Percentiles rank a stretch among this genome's conserved stretches.
Evolutionary conservation across 1,140 invertebrate genomes (phyloP).

Genomic region (Drosophila elegans): DNA sequence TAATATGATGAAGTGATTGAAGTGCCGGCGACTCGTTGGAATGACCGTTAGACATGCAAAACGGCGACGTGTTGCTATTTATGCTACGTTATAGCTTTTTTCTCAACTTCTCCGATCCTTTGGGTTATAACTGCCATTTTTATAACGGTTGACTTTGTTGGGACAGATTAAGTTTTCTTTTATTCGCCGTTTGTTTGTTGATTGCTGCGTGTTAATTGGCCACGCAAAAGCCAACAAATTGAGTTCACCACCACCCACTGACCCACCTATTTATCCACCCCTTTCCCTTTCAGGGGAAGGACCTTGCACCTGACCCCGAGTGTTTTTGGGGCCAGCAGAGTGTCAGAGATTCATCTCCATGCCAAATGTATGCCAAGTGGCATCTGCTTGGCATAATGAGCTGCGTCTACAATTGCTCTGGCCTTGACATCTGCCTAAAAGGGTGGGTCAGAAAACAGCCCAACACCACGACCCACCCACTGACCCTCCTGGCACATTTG

Average conservation of each 20-base stretch:
- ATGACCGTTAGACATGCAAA: slow-evolving; percentile 74
- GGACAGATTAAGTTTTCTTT: slow-evolving; percentile 10
- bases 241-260: slow-evolving; percentile 45
- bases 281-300: slow-evolving; percentile 4
- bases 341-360: slow-evolving; percentile 40
- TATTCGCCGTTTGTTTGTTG: slow-evolving; percentile 17
- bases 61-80: slow-evolving; percentile 70
- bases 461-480: neutral
- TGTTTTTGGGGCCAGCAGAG: neutral
- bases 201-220: slow-evolving; percentile 79
- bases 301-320: slow-evolving; percentile 54
- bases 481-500: slow-evolving; percentile 32
- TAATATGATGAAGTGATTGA: slow-evolving; percentile 80
- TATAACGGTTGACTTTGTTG: slow-evolving; percentile 42
- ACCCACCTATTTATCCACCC: neutral
- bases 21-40: slow-evolving; percentile 56
- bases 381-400: slow-evolving; percentile 79
- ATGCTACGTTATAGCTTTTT: slow-evolving; percentile 24
- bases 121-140: slow-evolving; percentile 28
- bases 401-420: slow-evolving; percentile 66
- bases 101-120: neutral
- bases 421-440: slow-evolving; percentile 58
- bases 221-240: slow-evolving; percentile 77
- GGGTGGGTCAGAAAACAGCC: neutral
- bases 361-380: slow-evolving; percentile 78